Evolutionary conservation across 2,113 vertebrate genomes (phyloP), one percentile per base, ranked within the genome.

Genomic region (Symphodus melops): DNA sequence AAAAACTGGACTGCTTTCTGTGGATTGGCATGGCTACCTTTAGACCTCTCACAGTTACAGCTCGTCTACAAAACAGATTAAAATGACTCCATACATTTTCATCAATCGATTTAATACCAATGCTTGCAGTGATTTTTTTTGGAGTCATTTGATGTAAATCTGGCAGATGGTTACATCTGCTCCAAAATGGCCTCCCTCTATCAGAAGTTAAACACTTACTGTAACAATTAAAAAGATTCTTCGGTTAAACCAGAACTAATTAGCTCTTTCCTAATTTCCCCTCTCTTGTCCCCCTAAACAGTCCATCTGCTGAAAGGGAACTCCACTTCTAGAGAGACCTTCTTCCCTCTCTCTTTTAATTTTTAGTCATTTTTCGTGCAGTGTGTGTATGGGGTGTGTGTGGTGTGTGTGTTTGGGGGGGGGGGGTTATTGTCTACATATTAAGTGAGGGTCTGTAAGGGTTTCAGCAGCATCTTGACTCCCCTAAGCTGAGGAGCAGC

Each of bases 381-480:
- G 23, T 55, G 75, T 46, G 54, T 23, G 55, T 13, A 54, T n/a
- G 37, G 28, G 4, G 20, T 41, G 39, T 41, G 39, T 41, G 6
- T 33, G 28, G 28, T 4, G 28, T 33, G 28, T 33, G 11, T 39
- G 37, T 8, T 9, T 3, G 39, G 14, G 14, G 19, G 7, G 17
- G 51, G 68, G 68, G 85, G 83, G 68, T 79, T 85, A 82, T 92
- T 91, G 91, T 94, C 89, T 94, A 89, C 92, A 94, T 92, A 92
- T 94, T 93, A 93, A 93, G 87, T 90, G 89, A 88, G 89, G 86
- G 86, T 93, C 89, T 89, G 84, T 83, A 59, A 77, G 87, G 91
- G 87, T 84, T 93, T 89, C 88, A 85, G 82, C 90, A 91, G 86
- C 92, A 90, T 93, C 94, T 94, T 94, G 92, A 94, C 93, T 95